Evolutionary conservation across 1,140 invertebrate genomes (phyloP).

Genomic region (Drosophila trapezifrons): DNA sequence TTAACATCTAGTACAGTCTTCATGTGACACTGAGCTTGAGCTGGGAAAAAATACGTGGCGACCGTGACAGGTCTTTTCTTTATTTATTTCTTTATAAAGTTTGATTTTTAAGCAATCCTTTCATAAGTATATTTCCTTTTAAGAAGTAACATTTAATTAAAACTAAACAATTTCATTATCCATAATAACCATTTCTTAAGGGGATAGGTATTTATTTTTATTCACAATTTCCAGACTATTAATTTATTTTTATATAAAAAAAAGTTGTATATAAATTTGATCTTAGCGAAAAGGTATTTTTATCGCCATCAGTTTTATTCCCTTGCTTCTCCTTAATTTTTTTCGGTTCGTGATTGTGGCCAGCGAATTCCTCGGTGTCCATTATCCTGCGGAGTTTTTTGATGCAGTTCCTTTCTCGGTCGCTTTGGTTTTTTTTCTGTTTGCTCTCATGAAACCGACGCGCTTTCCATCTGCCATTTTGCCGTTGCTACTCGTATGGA

Average conservation of each 20-base stretch:
- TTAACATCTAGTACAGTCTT: background rate
- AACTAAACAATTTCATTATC: too few species aligned
- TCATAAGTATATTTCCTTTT: too few species aligned
- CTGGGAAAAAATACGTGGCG: too few species aligned
- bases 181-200: too few species aligned
- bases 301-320: background rate
- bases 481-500: conserved; percentile 7
- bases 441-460: conserved; percentile 16
- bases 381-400: conserved; percentile 56
- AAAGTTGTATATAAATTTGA: too few species aligned
- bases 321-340: conserved; percentile 22
- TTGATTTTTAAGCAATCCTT: too few species aligned
- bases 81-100: too few species aligned
- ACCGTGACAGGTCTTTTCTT: too few species aligned
- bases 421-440: conserved; percentile 11
- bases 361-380: conserved; percentile 66
- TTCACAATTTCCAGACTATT: too few species aligned
- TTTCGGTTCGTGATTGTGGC: conserved; percentile 31
- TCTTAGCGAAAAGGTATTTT: background rate
- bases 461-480: conserved; percentile 43
- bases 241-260: too few species aligned
- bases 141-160: too few species aligned
- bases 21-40: too few species aligned
- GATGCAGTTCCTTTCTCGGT: conserved; percentile 12
- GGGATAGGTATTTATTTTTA: background rate